Percentiles rank a stretch among this genome's conserved stretches.
phyloP scores from a whole-genome alignment of 1,140 invertebrate genomes.

The Drosophila hydei region DNA sequence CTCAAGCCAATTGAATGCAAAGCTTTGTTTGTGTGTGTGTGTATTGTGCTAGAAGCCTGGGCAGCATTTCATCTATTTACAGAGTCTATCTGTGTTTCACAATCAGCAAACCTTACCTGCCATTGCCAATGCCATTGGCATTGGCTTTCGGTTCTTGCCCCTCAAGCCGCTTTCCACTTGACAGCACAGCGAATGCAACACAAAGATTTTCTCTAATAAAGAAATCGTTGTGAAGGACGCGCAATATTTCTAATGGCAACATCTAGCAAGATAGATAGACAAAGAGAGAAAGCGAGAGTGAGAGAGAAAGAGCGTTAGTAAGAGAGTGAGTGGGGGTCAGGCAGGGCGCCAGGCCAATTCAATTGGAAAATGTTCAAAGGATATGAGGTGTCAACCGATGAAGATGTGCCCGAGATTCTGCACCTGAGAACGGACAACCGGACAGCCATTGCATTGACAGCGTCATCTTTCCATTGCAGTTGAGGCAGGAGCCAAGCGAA shows the following conservation, averaged over 20 bases:
- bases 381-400: conserved; percentile 74
- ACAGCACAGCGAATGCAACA: conserved; percentile 51
- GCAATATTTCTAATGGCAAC: conserved; percentile 76
- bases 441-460: conserved; percentile 11
- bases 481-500: conserved; percentile 1
- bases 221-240: conserved; percentile 69
- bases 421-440: background rate
- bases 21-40: background rate
- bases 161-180: conserved; percentile 52
- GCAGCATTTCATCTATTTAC: conserved; percentile 75
- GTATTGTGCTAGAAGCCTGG: conserved; percentile 27
- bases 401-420: conserved; percentile 36
- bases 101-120: conserved; percentile 60
- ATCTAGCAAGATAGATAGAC: conserved; percentile 10
- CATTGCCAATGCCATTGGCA: conserved; percentile 29
- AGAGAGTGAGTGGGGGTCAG: conserved; percentile 7
- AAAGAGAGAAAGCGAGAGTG: background rate
- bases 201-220: conserved; percentile 70
- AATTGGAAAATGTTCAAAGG: conserved; percentile 79
- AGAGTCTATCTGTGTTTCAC: conserved; percentile 74
- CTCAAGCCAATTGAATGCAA: conserved; percentile 64
- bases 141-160: background rate
- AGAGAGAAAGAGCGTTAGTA: background rate
- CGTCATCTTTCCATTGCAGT: conserved; percentile 26
- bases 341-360: conserved; percentile 38